Percentiles rank a stretch among this genome's conserved stretches.
Conservation (phyloP, 2,797 vertebrate species). For the Atherinosoma microstoma region DNA sequence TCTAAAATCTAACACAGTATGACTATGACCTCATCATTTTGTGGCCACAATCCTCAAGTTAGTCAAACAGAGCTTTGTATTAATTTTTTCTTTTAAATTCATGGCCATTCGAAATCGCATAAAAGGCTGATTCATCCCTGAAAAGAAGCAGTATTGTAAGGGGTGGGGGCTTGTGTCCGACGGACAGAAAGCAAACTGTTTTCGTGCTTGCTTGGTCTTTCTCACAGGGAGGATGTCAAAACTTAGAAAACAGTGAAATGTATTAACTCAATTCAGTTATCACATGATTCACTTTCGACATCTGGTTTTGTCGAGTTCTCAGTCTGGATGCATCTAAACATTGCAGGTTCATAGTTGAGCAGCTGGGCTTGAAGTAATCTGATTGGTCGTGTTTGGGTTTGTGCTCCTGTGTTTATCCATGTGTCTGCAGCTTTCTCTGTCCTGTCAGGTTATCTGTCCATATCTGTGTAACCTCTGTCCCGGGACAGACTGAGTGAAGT, state of each 20-base stretch:
- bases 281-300: neutral
- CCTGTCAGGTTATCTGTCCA: conserved; percentile 18
- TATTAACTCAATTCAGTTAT: neutral
- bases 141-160: conserved; percentile 2
- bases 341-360: neutral
- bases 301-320: neutral
- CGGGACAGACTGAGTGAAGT: neutral
- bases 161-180: conserved; percentile 4
- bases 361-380: neutral
- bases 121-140: conserved; percentile 21
- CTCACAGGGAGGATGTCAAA: neutral
- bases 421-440: conserved; percentile 25
- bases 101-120: conserved; percentile 17
- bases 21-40: conserved; percentile 40
- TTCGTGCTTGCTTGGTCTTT: neutral
- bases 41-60: conserved; percentile 19
- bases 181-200: neutral
- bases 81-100: conserved; percentile 15
- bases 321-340: neutral
- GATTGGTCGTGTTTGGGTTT: conserved; percentile 2
- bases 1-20: conserved; percentile 17
- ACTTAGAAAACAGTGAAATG: neutral
- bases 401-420: neutral
- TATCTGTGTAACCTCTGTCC: conserved; percentile 1
- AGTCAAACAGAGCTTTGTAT: conserved; percentile 31